phyloP scores from a whole-genome alignment of 2,797 vertebrate species.

The Syndactyla subalaris region DNA sequence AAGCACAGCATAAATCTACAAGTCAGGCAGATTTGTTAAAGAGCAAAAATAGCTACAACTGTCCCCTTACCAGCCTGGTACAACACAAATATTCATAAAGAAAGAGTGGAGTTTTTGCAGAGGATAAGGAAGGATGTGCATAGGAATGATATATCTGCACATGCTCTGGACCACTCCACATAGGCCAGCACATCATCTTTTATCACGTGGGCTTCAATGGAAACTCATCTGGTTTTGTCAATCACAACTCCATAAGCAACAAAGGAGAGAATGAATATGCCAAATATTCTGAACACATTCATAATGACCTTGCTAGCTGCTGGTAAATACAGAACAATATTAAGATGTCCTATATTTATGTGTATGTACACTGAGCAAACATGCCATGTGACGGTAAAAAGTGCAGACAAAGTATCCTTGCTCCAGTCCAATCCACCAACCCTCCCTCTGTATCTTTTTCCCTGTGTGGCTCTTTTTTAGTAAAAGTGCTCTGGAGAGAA shows the following conservation, averaged over 20 bases:
- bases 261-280: not conserved
- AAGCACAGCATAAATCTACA: not conserved
- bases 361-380: not conserved
- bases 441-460: not conserved
- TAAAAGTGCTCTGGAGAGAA: not conserved
- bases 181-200: not conserved
- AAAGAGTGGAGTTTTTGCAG: not conserved
- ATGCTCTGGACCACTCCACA: not conserved
- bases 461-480: not conserved
- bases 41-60: not conserved
- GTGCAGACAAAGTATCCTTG: not conserved
- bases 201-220: fast-evolving
- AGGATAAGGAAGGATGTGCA: not conserved
- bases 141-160: not conserved
- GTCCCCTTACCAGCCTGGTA: not conserved
- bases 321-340: not conserved
- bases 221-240: not conserved
- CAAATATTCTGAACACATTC: not conserved
- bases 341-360: not conserved
- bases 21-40: not conserved
- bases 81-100: not conserved
- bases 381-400: not conserved
- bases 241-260: not conserved
- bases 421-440: not conserved
- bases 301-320: not conserved